Conservation (phyloP, 2,888 invertebrate genomes). For the Drosophila fungiperda region DNA sequence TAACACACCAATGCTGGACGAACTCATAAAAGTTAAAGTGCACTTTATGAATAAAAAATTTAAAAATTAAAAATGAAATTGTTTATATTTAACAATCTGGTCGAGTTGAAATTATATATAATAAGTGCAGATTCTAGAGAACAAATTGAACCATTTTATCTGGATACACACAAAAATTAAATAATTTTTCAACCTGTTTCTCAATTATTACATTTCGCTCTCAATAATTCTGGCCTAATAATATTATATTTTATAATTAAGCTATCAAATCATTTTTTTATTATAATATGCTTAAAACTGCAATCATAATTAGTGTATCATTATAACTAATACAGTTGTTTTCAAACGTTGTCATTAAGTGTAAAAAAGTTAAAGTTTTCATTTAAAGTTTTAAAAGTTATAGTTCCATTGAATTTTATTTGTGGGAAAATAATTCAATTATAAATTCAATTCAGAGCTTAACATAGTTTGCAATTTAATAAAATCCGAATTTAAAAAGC, state of each 20-base stretch:
- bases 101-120: conserved; percentile 25
- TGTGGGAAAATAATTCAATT: background rate
- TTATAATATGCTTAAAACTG: conserved; percentile 6
- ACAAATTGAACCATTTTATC: conserved; percentile 9
- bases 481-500: background rate
- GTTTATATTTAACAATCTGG: conserved; percentile 22
- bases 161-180: conserved; percentile 18
- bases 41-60: background rate
- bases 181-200: conserved; percentile 39
- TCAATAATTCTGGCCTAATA: background rate
- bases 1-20: background rate
- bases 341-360: background rate
- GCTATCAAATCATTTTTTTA: background rate
- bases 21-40: background rate
- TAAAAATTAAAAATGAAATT: background rate
- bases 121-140: conserved; percentile 8
- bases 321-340: background rate
- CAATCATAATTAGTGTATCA: background rate
- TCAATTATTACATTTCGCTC: conserved; percentile 21
- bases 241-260: background rate
- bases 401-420: background rate
- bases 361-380: background rate
- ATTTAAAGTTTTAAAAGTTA: background rate
- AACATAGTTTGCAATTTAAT: background rate
- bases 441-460: background rate